Evolutionary conservation across 2,888 invertebrate genomes (phyloP).

Genomic region (Caenorhabditis plicata): DNA sequence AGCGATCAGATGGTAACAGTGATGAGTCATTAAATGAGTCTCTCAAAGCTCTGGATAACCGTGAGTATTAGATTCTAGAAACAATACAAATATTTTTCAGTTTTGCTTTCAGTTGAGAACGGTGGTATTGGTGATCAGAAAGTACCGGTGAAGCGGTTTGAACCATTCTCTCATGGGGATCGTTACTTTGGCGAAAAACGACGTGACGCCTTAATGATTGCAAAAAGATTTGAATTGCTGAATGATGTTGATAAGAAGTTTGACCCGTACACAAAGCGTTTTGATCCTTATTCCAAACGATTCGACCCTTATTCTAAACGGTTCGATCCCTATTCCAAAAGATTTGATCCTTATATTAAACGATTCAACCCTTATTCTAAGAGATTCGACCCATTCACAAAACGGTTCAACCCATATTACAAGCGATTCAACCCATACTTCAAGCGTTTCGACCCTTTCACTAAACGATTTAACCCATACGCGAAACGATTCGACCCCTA

Average conservation of each 20-base stretch:
- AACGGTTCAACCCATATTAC: slow-evolving; percentile 5
- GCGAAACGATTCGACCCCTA: slow-evolving; percentile 9
- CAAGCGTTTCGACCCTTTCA: not conserved
- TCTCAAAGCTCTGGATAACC: too few species aligned
- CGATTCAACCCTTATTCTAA: slow-evolving; percentile 26
- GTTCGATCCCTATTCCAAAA: slow-evolving; percentile 27
- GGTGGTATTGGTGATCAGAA: too few species aligned
- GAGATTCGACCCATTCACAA: slow-evolving; percentile 19
- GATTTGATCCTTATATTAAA: slow-evolving; percentile 16
- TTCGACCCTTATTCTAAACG: slow-evolving; percentile 23
- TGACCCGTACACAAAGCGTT: slow-evolving; percentile 11
- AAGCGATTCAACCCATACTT: not conserved
- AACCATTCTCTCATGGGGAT: slow-evolving; percentile 1
- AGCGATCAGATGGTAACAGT: too few species aligned
- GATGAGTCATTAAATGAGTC: too few species aligned
- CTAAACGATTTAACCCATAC: slow-evolving; percentile 19
- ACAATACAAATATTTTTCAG: too few species aligned
- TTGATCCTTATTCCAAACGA: slow-evolving; percentile 10
- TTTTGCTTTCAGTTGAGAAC: too few species aligned
- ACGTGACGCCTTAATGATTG: not conserved
- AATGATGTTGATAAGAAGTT: not conserved
- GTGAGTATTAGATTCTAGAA: too few species aligned
- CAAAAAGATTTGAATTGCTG: too few species aligned
- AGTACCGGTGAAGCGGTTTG: slow-evolving; percentile 5
- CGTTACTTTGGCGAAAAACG: not conserved